Evolutionary conservation across 2,888 invertebrate species (phyloP).

Genomic region (Lithophane ornitopus): DNA sequence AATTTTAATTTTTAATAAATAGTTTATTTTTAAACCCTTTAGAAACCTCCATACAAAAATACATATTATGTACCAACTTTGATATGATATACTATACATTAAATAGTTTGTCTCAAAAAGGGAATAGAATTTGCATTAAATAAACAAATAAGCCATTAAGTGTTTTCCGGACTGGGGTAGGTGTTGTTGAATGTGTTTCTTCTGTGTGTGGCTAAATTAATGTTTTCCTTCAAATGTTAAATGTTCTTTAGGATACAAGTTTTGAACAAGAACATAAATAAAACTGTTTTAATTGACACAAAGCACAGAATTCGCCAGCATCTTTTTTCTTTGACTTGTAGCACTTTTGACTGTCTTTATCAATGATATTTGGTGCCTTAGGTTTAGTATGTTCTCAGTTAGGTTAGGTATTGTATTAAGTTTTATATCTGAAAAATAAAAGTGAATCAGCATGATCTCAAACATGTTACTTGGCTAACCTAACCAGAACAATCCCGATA

Average conservation of each 20-base stretch:
- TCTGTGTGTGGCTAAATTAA: not conserved
- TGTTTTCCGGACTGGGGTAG: not conserved
- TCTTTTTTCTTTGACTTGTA: not conserved
- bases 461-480: not conserved
- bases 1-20: not conserved
- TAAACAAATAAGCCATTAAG: not conserved
- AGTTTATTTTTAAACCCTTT: not conserved
- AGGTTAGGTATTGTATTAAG: not conserved
- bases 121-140: not conserved
- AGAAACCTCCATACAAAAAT: not conserved
- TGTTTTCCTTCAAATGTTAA: not conserved
- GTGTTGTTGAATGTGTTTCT: not conserved
- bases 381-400: not conserved
- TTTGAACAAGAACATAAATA: too few species aligned
- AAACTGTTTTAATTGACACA: not conserved
- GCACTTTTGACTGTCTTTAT: not conserved
- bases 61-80: not conserved
- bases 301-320: not conserved
- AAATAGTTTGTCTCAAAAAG: not conserved
- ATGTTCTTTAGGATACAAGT: not conserved
- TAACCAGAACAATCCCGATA: too few species aligned
- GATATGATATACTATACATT: not conserved
- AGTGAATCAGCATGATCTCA: not conserved
- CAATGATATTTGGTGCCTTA: not conserved
- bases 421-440: not conserved